A percentile compares a stretch with the other conserved stretches of the same genome.
Conservation (phyloP, 2,888 invertebrate species). For the Archaeoteleia sp. region DNA sequence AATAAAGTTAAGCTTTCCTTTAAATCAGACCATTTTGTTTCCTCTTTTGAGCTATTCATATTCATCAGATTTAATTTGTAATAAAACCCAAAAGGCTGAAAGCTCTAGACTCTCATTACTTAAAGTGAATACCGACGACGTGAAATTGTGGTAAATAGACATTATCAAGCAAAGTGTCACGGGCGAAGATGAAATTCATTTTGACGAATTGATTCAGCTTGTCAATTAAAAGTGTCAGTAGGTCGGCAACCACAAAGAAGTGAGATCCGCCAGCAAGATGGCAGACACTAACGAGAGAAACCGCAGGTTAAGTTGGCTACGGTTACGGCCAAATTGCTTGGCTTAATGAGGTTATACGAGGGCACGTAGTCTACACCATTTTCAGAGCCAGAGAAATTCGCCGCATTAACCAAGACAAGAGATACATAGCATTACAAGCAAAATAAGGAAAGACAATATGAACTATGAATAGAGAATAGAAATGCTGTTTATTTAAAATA, state of each 20-base stretch:
- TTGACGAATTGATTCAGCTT: constrained; percentile 40
- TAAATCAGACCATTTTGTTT: too few relatives aligned
- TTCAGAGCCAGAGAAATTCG: constrained; percentile 32
- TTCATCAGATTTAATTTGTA: constrained; percentile 4
- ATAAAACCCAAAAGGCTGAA: neutral
- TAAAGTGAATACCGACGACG: constrained; percentile 11
- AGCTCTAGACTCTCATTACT: neutral
- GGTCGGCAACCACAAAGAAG: constrained; percentile 42
- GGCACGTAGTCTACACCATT: constrained; percentile 44
- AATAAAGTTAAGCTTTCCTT: too few relatives aligned
- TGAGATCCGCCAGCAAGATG: constrained; percentile 42
- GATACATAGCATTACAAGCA: constrained; percentile 6
- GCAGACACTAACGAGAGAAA: constrained; percentile 56
- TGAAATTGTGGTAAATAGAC: constrained; percentile 13
- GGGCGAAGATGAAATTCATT: constrained; percentile 34
- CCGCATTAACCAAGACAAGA: constrained; percentile 28
- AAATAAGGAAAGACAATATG: constrained; percentile 8
- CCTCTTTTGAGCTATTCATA: neutral
- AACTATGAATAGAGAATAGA: constrained; percentile 2
- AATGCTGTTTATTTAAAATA: too few relatives aligned
- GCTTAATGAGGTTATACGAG: constrained; percentile 55
- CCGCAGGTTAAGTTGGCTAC: constrained; percentile 51
- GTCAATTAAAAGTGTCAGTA: constrained; percentile 50
- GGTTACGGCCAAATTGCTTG: constrained; percentile 52
- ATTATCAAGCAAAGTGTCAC: constrained; percentile 17